Base-by-base conservation (phyloP, 2,888 invertebrate species). In the Creontiades dilutus region DNA sequence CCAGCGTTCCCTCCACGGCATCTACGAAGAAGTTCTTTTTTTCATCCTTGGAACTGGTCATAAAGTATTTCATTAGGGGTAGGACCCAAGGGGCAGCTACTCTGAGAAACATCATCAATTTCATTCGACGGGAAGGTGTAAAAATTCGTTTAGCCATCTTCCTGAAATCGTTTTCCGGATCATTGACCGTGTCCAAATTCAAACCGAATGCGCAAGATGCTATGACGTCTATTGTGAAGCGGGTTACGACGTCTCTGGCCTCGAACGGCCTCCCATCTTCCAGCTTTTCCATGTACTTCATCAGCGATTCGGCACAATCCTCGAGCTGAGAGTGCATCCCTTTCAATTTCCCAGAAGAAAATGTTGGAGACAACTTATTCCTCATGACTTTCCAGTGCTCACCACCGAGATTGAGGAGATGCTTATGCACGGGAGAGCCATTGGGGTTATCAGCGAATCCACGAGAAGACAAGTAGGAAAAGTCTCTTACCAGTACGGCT, bases 261-360 rank as follows among this genome's bases (percentile, higher is more conserved):
- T 92, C 91, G n/a, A 91, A 90, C 4, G 91, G 61, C 19, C 88
- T 27, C 19, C 85, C 89, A 19, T 89, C 90, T 47, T 80, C 87
- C 14, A 82, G 61, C 19, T 48, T 19, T 1, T 87, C 55, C 80
- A 91, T 87, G 28, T 85, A 90, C 2, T 90, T 81, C 16, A 89
- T 61, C 47, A 92, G 47, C 0, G 84, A 75, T n/a, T 93, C 92
- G 16, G 93, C 93, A 48, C 93, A 93, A 68, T 94, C 93, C 57
- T 93, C 91, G 92, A 94, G 93, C 75, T 94, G 92, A 0, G 93
- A 93, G 37, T 94, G 93, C 94, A 95, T 95, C 75, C 92, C 93
- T 92, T 94, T 95, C 89, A 95, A 92, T 92, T 95, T 95, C n/a
- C 94, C 94, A 0, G 94, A 93, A 0, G 95, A 94, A 92, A 95